Evolutionary conservation across 2,888 invertebrate genomes (phyloP), one percentile per base, ranked within the genome.

Genomic region (Diloba caeruleocephala): DNA sequence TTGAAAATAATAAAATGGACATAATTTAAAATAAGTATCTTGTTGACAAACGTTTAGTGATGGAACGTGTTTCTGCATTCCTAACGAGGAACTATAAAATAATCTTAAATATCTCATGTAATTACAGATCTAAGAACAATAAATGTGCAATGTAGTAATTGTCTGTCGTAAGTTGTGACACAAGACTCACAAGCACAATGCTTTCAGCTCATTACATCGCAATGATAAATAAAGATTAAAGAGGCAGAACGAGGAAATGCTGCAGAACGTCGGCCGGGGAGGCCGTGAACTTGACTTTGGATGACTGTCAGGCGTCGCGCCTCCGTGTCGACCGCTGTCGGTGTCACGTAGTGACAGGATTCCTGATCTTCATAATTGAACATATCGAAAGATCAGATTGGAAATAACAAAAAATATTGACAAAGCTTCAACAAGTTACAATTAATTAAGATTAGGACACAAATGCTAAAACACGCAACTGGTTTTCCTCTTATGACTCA

Each of bases 241-340:
- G 76, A 82, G 72, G 79, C 74, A 71, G 75, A 78, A 82, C 72
- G 73, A 78, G 79, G 81, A 83, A 83, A 78, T 78, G 75, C 76
- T 70, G 78, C 76, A 69, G 75, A 78, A 78, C 80, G 63, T 71
- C 62, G 71, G 60, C 68, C 65, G 72, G 45, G 63, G 76, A 81
- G 86, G 74, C 89, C 89, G 79, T 89, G 90, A 91, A 90, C 90
- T 90, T 90, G 89, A 87, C 86, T 86, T 81, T 77, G 82, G 81
- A 81, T 85, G 82, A 82, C 81, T 77, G 78, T 76, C 75, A 78
- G 81, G 71, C 72, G 79, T 70, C 72, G 78, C 71, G 79, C 70
- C 72, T 77, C 71, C 64, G 63, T 76, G 53, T 65, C 62, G 14
- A 69, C 60, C 71, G 60, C 60, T 70, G 43, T 44, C 21, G 37